These are phyloP conservation scores for Pantelozetes paolii DNA, from an alignment of 2,888 invertebrate species.

Conservation along the genomic window DNA sequence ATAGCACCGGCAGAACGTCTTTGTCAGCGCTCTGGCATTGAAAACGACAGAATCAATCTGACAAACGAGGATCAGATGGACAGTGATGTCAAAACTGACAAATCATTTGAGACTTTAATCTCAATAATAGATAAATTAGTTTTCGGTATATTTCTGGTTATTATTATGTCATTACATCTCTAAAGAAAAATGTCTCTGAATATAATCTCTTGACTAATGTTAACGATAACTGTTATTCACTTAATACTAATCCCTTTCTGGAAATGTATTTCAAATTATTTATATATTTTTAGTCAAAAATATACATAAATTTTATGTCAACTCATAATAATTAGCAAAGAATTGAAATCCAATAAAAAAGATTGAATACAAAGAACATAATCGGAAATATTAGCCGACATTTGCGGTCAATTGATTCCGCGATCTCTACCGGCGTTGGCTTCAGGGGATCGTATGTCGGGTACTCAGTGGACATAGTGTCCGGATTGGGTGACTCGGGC, in stretches of 20 bases:
- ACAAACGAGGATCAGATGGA: background rate
- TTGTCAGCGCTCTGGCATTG: background rate
- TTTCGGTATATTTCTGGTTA: background rate
- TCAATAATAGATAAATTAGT: background rate
- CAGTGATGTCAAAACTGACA: background rate
- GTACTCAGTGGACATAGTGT: too few species aligned
- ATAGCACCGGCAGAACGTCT: background rate
- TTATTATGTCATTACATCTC: slow-evolving; percentile 14
- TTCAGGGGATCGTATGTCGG: too few species aligned
- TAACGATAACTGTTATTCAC: too few species aligned
- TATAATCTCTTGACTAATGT: too few species aligned
- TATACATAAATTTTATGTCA: too few species aligned
- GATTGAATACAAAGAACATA: slow-evolving; percentile 45
- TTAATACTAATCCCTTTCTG: too few species aligned
- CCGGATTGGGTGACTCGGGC: slow-evolving; percentile 3
- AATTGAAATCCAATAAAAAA: slow-evolving; percentile 45
- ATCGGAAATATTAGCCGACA: slow-evolving; percentile 45
- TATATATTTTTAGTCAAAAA: too few species aligned
- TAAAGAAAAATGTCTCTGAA: too few species aligned
- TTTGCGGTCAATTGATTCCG: slow-evolving; percentile 46
- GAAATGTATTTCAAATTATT: too few species aligned
- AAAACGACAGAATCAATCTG: background rate
- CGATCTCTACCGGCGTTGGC: slow-evolving; percentile 45
- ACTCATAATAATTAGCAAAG: too few species aligned
- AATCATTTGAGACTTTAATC: background rate